These are phyloP conservation scores for Automeris io DNA, from an alignment of 2,888 invertebrate genomes.

Conservation along the genomic window DNA sequence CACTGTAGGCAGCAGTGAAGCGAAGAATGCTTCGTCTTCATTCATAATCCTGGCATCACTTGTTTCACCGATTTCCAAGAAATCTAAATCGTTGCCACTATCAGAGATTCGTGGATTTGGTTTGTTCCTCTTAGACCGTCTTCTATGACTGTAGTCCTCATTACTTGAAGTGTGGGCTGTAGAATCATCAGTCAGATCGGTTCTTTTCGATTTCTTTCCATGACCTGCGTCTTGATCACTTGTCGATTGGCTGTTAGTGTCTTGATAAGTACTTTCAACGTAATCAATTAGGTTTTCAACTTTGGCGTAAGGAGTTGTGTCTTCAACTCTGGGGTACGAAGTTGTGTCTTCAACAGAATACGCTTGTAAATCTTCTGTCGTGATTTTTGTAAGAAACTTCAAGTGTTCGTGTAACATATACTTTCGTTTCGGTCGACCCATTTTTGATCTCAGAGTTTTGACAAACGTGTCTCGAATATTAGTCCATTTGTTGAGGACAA, in stretches of 20 bases:
- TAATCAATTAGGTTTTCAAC: too few relatives aligned
- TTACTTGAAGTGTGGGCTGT: conserved; percentile 3
- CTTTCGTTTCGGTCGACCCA: conserved; percentile 42
- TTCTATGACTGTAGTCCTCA: conserved; percentile 9
- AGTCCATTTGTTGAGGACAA: conserved; percentile 57
- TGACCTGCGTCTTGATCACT: conserved; percentile 6
- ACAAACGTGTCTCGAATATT: conserved; percentile 62
- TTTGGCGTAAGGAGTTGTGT: conserved; percentile 7
- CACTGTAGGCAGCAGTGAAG: conserved; percentile 56
- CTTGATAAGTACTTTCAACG: neutral
- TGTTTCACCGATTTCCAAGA: conserved; percentile 37
- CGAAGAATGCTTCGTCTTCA: conserved; percentile 69
- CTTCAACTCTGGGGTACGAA: conserved; percentile 27
- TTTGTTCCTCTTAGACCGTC: conserved; percentile 13
- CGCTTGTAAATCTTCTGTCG: conserved; percentile 25
- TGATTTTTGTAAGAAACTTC: conserved; percentile 43
- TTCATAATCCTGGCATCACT: conserved; percentile 61
- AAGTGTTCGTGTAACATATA: conserved; percentile 53
- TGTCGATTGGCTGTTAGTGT: neutral
- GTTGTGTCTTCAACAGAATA: conserved; percentile 14
- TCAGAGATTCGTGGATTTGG: conserved; percentile 10
- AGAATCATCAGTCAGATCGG: conserved; percentile 10
- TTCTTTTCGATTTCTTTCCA: conserved; percentile 28
- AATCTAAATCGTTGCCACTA: conserved; percentile 27
- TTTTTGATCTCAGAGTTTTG: conserved; percentile 45